Conservation (phyloP, 2,113 vertebrate species). For the Grantiella picta region DNA sequence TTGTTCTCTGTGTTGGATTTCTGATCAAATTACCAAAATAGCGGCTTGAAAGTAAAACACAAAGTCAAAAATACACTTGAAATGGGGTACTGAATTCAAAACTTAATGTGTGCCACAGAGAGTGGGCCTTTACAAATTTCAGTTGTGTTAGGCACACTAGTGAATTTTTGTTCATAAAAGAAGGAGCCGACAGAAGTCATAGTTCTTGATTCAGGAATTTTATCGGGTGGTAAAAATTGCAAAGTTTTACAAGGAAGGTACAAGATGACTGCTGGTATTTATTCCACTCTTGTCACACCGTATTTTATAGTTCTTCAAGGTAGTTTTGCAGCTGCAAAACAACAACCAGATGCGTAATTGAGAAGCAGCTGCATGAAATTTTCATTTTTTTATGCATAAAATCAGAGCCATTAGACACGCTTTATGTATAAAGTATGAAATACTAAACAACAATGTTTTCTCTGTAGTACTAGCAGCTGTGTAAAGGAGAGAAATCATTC, state of each 20-base stretch:
- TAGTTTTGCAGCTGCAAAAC: constrained; percentile 46
- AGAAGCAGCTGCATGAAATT: constrained; percentile 57
- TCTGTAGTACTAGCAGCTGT: constrained; percentile 56
- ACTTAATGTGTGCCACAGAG: background rate
- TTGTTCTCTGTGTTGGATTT: constrained; percentile 78
- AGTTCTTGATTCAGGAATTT: background rate
- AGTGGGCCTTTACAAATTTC: background rate
- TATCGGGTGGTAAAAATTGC: background rate
- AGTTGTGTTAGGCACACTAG: background rate
- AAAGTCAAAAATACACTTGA: background rate
- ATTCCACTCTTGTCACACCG: background rate
- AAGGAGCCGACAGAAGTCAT: background rate
- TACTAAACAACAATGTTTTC: constrained; percentile 34
- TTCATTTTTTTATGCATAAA: constrained; percentile 54
- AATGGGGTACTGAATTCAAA: constrained; percentile 11
- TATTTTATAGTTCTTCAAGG: constrained; percentile 49
- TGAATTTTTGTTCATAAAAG: background rate
- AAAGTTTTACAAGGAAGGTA: background rate
- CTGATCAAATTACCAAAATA: constrained; percentile 74
- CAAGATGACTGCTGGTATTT: constrained; percentile 41
- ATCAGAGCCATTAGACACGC: constrained; percentile 22
- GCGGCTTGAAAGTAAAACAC: constrained; percentile 53
- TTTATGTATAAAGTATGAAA: constrained; percentile 40
- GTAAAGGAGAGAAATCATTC: constrained; percentile 49
- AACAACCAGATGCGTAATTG: constrained; percentile 63